A percentile compares a stretch with the other conserved stretches of the same genome.
phyloP scores from a whole-genome alignment of 2,797 vertebrate species.

The Neosilurus hyrtlii region DNA sequence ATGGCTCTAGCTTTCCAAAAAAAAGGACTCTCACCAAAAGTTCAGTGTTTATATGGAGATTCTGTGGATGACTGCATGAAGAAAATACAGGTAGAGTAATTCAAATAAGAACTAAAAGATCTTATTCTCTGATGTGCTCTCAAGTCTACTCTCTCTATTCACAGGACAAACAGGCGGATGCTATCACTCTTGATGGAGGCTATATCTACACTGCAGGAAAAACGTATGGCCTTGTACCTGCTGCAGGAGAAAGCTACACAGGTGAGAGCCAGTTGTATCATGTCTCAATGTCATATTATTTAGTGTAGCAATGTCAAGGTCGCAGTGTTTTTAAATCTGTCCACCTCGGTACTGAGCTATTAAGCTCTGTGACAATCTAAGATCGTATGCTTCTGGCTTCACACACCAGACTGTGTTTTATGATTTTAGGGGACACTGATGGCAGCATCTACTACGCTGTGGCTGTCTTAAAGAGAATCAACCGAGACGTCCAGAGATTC shows the following conservation, averaged over 20 bases:
- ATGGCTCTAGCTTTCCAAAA: conserved; percentile 79
- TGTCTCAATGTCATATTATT: not conserved
- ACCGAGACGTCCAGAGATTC: conserved; percentile 73
- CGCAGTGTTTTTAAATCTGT: not conserved
- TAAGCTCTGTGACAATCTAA: not conserved
- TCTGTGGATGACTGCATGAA: conserved; percentile 82
- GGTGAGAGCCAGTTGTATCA: conserved; percentile 64
- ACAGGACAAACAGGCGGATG: conserved; percentile 83
- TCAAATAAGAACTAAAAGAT: not conserved
- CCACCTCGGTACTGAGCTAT: not conserved
- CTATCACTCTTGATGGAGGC: conserved; percentile 81
- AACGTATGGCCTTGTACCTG: conserved; percentile 81
- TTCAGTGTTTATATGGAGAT: conserved; percentile 80
- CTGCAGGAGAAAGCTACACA: conserved; percentile 85
- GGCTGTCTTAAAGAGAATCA: conserved; percentile 78
- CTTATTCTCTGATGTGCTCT: not conserved
- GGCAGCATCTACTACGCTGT: conserved; percentile 84
- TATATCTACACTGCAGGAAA: conserved; percentile 89
- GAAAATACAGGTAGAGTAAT: conserved; percentile 71
- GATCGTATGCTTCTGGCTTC: not conserved
- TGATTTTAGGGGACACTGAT: conserved; percentile 68
- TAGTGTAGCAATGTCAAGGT: not conserved
- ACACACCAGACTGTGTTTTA: not conserved
- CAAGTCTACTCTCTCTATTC: conserved; percentile 20
- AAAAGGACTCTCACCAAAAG: conserved; percentile 74